Percentiles rank a stretch among this genome's conserved stretches.
Conservation (phyloP, 2,888 invertebrate genomes). For the Amblyteles armatorius region DNA sequence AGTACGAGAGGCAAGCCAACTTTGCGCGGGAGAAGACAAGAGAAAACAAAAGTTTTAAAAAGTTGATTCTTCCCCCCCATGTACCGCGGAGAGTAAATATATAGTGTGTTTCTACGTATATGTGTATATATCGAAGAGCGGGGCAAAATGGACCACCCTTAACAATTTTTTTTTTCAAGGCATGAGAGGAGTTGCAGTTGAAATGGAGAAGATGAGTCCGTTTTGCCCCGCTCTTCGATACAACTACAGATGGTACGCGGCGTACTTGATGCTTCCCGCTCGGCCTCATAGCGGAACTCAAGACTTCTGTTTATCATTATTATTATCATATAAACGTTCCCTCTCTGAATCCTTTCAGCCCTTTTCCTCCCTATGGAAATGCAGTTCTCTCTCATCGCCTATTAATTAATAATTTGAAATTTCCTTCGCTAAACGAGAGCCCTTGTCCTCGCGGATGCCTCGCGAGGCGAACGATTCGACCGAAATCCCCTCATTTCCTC, state of each 20-base stretch:
- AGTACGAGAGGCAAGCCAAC: neutral
- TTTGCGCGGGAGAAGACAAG: slow-evolving; percentile 8
- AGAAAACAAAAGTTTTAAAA: slow-evolving; percentile 7
- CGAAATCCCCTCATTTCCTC: slow-evolving; percentile 58
- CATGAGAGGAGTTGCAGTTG: too few species aligned
- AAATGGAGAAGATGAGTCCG: too few species aligned
- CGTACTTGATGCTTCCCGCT: neutral
- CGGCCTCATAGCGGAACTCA: neutral
- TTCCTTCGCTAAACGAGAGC: slow-evolving; percentile 26
- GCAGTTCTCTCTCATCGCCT: slow-evolving; percentile 26
- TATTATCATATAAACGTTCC: slow-evolving; percentile 31
- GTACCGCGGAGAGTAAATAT: neutral
- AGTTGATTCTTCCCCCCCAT: neutral
- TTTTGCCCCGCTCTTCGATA: neutral
- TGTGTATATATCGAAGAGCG: slow-evolving; percentile 9
- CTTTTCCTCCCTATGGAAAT: slow-evolving; percentile 35
- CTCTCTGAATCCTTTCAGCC: neutral
- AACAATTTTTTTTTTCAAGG: too few species aligned
- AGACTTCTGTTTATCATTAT: slow-evolving; percentile 8
- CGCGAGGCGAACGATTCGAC: slow-evolving; percentile 26
- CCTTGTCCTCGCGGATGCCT: slow-evolving; percentile 21
- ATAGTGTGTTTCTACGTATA: neutral
- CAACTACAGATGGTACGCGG: neutral
- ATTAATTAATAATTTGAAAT: slow-evolving; percentile 57
- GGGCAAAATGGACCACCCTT: too few species aligned